These are phyloP conservation scores for Actinernus sp. DNA, from an alignment of 92 coral and sea anemone species.

Conservation along the genomic window DNA sequence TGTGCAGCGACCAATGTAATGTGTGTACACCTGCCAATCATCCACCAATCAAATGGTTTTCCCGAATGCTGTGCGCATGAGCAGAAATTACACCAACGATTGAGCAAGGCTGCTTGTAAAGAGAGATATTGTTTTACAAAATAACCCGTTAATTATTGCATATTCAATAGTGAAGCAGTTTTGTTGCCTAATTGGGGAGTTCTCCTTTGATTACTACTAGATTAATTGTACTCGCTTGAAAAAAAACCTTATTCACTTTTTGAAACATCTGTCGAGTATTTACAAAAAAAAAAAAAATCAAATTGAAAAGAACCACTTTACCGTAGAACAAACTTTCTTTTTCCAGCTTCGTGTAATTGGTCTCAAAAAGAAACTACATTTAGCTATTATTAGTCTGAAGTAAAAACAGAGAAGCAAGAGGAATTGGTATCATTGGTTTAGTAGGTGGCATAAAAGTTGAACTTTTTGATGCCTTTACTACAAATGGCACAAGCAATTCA, in stretches of 20 bases:
- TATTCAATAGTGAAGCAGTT: constrained; percentile 79
- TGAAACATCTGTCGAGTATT: constrained; percentile 23
- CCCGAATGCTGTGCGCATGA: constrained; percentile 69
- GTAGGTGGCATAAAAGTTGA: too few relatives aligned
- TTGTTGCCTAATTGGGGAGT: constrained; percentile 90
- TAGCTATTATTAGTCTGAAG: too few relatives aligned
- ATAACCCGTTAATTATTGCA: constrained; percentile 82
- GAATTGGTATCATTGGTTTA: too few relatives aligned
- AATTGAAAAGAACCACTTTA: not conserved
- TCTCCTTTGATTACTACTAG: constrained; percentile 64
- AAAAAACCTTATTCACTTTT: not conserved
- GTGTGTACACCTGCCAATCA: constrained; percentile 90
- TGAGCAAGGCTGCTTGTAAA: constrained; percentile 68
- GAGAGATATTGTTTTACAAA: constrained; percentile 93
- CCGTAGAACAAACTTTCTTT: too few relatives aligned
- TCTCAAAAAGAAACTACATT: too few relatives aligned
- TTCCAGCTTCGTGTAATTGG: too few relatives aligned
- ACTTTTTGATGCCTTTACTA: too few relatives aligned
- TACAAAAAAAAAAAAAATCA: too few relatives aligned
- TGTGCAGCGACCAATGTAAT: constrained; percentile 79
- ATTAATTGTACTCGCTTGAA: not conserved
- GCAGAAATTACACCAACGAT: constrained; percentile 38
- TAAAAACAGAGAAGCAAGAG: too few relatives aligned
- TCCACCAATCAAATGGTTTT: constrained; percentile 82
- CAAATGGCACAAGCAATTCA: too few relatives aligned